Percentiles rank a stretch among this genome's conserved stretches.
Conservation (phyloP, 2,113 vertebrate genomes). For the Ictalurus furcatus region DNA sequence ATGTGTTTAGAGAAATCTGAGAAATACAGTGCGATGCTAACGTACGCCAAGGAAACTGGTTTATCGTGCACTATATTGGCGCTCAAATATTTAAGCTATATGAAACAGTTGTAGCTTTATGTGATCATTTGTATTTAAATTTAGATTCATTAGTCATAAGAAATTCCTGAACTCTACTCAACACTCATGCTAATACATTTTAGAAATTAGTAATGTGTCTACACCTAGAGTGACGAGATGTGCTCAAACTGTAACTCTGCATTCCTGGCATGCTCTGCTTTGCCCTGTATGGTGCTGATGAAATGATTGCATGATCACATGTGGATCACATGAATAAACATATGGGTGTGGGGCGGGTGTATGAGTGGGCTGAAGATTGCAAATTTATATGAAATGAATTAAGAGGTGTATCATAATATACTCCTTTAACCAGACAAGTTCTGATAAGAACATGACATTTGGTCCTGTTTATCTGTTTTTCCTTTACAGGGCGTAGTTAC, state of each 20-base stretch:
- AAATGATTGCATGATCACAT: conserved; percentile 27
- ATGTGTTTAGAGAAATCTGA: background rate
- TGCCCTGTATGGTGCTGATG: conserved; percentile 16
- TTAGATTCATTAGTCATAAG: background rate
- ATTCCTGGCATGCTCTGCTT: conserved; percentile 9
- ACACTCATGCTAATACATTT: background rate
- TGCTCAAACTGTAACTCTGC: conserved; percentile 11
- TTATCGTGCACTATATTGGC: background rate
- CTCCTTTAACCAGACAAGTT: background rate
- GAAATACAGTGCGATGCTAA: conserved; percentile 29
- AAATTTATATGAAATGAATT: background rate
- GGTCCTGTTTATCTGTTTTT: background rate
- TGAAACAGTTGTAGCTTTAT: background rate
- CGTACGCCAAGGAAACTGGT: background rate
- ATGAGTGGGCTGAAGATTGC: background rate
- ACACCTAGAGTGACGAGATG: background rate
- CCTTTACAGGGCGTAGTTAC: background rate
- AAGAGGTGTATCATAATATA: background rate
- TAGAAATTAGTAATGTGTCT: background rate
- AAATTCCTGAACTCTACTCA: background rate
- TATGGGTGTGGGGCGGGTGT: background rate
- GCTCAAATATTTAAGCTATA: background rate
- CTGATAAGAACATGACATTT: background rate
- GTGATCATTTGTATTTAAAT: background rate
- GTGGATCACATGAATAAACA: background rate